Base-by-base conservation (phyloP, 2,888 invertebrate genomes). In the Bedellia somnulentella region DNA sequence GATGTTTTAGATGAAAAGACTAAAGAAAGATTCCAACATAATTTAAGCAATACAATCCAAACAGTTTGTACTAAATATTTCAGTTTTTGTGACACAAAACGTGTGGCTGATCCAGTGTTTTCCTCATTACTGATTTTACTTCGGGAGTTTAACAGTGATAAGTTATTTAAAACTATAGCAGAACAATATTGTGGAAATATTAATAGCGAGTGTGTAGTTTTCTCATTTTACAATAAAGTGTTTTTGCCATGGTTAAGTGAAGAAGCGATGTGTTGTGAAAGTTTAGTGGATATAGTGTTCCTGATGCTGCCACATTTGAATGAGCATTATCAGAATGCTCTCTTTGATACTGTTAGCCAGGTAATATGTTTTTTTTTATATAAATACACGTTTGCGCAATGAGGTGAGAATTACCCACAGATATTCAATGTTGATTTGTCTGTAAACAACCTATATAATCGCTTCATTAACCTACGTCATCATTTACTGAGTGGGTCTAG, bases 211-310 rank as follows among this genome's bases (percentile, higher is more conserved):
- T 41, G 15, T 33, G 36, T n/a, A 24, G 34, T 42, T 30, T 46
- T 36, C 21, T 33, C 26, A 5, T 47, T 79, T 35, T 78, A 75
- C 33, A 53, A 67, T 10, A 43, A 47, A 2, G 54, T 53, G 35
- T 41, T 79, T 31, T 49, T 53, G 13, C 42, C 38, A 1, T 83
- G 84, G 81, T 53, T 85, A 29, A 41, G 57, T 1, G 60, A 63
- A 0, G 73, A 77, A 28, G 50, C 63, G 1, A 75, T 79, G 40
- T 60, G 78, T 12, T 73, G 78, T 22, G 76, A 77, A 37, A 49
- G 75, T 17, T 58, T 84, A 2, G 61, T 86, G 2, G 81, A 85
- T 43, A 58, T 88, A 8, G 60, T 83, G 27, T 87, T 89, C 50
- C 62, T 80, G 33, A 46, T 85, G 28, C 47, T 85, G 34, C 62